Evolutionary conservation across 2,888 invertebrate genomes (phyloP), one percentile per base, ranked within the genome.

Genomic region (Eupeodes latifasciatus): DNA sequence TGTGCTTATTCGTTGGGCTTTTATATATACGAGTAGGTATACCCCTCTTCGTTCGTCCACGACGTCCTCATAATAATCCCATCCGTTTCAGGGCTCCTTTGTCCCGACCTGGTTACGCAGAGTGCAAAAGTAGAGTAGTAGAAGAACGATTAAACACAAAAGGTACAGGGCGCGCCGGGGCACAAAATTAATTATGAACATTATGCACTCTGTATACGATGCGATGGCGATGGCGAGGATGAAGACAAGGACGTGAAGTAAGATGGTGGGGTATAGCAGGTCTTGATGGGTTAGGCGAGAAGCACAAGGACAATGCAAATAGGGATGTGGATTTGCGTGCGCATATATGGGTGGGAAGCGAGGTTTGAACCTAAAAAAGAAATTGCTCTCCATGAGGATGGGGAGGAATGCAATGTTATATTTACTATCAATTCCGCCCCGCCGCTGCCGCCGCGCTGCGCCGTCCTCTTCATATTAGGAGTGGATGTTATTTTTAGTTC

Each of bases 141-240:
- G 61, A 83, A 78, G 69, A 79, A 75, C 82, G 78, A 86, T 86
- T 86, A 86, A 86, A 78, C 74, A 82, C 62, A 82, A 82, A 81
- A 85, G 85, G 76, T 66, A 77, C 27, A 71, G 53, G 69, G 82
- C 66, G 75, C 62, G 80, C 53, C 64, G 61, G 79, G 75, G 76
- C 71, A 76, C 75, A 80, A 87, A 79, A 83, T 80, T 87, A 80
- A 84, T 87, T 87, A 83, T 83, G 83, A 87, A 80, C 83, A 87
- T 87, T 87, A 80, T 87, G 87, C 83, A 86, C 47, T 71, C 36
- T 40, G 34, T 62, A 59, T 62, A 59, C 47, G 44, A 75, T 34
- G 34, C 49, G 11, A 27, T 1, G 27, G 27, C 27, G 27, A 27
- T 27, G 27, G 27, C 27, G 27, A 27, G 27, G 27, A 27, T 27